phyloP scores from a whole-genome alignment of 2,113 vertebrate species.

The Scopus umbretta region DNA sequence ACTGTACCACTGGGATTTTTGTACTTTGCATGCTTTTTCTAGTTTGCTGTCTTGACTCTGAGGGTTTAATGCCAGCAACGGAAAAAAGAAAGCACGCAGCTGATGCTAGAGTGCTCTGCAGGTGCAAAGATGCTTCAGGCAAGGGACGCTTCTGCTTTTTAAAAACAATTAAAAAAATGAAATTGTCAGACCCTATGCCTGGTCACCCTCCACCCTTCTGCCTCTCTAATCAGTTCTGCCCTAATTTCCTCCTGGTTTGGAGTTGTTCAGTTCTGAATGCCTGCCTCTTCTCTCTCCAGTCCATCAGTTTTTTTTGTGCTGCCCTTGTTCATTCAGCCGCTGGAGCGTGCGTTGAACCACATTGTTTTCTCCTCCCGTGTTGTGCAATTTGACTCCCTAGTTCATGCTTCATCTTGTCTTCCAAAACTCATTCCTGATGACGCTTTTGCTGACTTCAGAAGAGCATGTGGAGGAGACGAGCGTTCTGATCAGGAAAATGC shows the following conservation, averaged over 20 bases:
- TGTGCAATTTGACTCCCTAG: neutral
- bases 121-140: too few relatives aligned
- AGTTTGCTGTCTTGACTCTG: neutral
- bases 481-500: neutral
- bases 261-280: neutral
- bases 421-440: neutral
- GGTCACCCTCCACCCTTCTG: neutral
- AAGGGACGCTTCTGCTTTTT: neutral
- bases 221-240: neutral
- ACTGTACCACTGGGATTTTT: neutral
- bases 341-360: rapidly evolving
- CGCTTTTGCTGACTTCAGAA: neutral
- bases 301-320: rapidly evolving
- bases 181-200: rapidly evolving
- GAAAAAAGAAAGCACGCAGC: neutral
- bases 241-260: neutral
- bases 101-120: neutral
- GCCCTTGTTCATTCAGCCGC: rapidly evolving
- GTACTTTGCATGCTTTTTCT: too few relatives aligned
- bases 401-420: neutral
- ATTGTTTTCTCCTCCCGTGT: rapidly evolving
- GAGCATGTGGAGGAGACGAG: neutral
- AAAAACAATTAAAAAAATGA: neutral
- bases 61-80: neutral
- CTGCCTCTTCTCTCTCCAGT: neutral